Base-by-base conservation (phyloP, 2,888 invertebrate species). In the Parapristionchus giblindavisi region DNA sequence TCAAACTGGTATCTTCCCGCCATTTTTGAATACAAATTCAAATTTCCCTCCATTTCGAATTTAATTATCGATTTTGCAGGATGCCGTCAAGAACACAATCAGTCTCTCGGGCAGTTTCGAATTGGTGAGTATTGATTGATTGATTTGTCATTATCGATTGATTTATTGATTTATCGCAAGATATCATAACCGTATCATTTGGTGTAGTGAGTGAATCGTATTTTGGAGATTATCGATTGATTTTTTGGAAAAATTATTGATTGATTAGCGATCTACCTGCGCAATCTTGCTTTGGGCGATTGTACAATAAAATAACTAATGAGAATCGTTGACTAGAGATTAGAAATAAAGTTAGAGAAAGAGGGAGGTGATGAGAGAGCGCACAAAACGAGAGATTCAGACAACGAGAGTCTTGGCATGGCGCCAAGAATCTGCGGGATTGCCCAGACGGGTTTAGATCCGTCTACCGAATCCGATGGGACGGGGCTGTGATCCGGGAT, bases 81-180 rank as follows among this genome's bases (percentile, higher is more conserved):
- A 87, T 76, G 86, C 86, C 72, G 86, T 85, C 66, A 85, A 86
- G 75, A 87, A 87, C 80, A 87, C 87, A 51, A 87, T 87, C 76
- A 80, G 79, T 40, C 80, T 87, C 36, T 85, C 86, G 34, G 87
- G 87, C 68, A 85, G 85, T 75, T 87, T 87, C 70, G 87, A 87
- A 61, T 76, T 87, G 84, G 87, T 87, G 68, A 80, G 86, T 83
- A 43, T 14, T 43, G 43, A 14, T 43, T 17, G 11, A 17, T 17
- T 43, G 43, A 43, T 43, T 43, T 17, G 43, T 14, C 8, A 43
- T 43, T 43, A 43, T 17, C 11, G 17, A 43, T 8, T 43, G 8
- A 8, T 43, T 43, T 8, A 8, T 8, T 6, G 6, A 24, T 54
- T 54, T 14, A 54, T 14, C 24, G n/a, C 54, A 24, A 24, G n/a